phyloP scores from a whole-genome alignment of 1,140 invertebrate species.

The Drosophila subpulchrella region DNA sequence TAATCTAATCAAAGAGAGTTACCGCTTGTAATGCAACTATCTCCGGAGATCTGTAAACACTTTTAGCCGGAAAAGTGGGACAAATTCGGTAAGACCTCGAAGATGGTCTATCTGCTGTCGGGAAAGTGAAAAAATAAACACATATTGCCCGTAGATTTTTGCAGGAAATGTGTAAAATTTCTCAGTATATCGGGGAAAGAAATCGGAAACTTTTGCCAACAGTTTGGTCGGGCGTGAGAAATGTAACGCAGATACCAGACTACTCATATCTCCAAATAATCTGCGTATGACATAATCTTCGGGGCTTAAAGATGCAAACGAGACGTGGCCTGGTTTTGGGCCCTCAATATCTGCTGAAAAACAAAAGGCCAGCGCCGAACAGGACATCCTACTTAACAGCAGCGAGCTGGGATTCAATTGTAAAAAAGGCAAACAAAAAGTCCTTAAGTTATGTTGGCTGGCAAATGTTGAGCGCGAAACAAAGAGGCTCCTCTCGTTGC shows the following conservation, averaged over 20 bases:
- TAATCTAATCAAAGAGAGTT: slow-evolving; percentile 74
- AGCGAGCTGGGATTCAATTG: slow-evolving; percentile 51
- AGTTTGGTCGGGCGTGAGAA: slow-evolving; percentile 67
- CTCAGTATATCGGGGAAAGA: slow-evolving; percentile 47
- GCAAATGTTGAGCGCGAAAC: slow-evolving; percentile 58
- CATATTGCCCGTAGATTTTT: slow-evolving; percentile 48
- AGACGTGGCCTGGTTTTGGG: slow-evolving; percentile 50
- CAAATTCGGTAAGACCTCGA: not conserved
- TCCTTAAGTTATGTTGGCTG: slow-evolving; percentile 84
- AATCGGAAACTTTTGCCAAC: slow-evolving; percentile 62
- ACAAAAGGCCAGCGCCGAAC: slow-evolving; percentile 51
- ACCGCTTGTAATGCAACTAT: slow-evolving; percentile 62
- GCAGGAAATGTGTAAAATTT: slow-evolving; percentile 74
- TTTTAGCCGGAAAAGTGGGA: slow-evolving; percentile 59
- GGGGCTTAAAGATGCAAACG: slow-evolving; percentile 70
- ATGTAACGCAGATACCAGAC: slow-evolving; percentile 63
- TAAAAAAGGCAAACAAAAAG: slow-evolving; percentile 84
- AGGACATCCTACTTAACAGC: slow-evolving; percentile 77
- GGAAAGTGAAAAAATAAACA: slow-evolving; percentile 67
- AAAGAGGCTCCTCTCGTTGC: slow-evolving; percentile 41
- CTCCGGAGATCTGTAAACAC: slow-evolving; percentile 28
- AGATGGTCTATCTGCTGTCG: slow-evolving; percentile 49
- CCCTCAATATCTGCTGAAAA: slow-evolving; percentile 1
- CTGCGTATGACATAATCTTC: slow-evolving; percentile 77
- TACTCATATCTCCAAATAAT: slow-evolving; percentile 44